Evolutionary conservation across 2,797 vertebrate genomes (phyloP), one percentile per base, ranked within the genome.

Genomic region (Lutjanus campechanus): DNA sequence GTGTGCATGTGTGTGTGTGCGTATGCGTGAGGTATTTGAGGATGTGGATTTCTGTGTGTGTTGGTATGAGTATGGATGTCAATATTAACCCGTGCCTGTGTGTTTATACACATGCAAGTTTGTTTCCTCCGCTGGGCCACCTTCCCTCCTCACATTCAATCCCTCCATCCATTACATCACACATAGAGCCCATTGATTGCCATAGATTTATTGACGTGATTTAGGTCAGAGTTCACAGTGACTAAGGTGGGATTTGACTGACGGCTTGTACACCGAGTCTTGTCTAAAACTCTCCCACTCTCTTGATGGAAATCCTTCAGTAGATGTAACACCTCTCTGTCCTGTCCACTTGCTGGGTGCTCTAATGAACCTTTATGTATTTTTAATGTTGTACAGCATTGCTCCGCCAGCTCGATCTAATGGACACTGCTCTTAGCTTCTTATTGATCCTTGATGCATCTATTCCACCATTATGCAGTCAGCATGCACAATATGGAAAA

Each of bases 151-250:
- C 77, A 63, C 77, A 73, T 91, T 79, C 81, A 82, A 25, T 85
- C 83, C 75, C 69, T 87, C 43, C 8, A 29, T 69, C 78, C 83
- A 87, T 89, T 91, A 87, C 89, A 68, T 92, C 90, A 88, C 91
- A 87, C 82, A 89, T 58, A 82, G 69, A 77, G 19, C 43, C 62
- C 81, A 93, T 91, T 86, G 90, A 94, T 91, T 74, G 16, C 62
- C 63, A 93, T 93, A 56, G 94, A 94, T 94, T 83, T 95, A 95
- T 93, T 93, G 93, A 94, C 59, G 50, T 76, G 74, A 92, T 93
- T 83, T 86, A 81, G 91, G 93, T 93, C 87, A 93, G 81, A 91
- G 92, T 92, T 93, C 93, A 89, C 79, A 64, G 55, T 84, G 83
- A 89, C 88, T 66, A 72, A 89, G 87, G 59, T 86, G 84, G 84